phyloP scores from a whole-genome alignment of 2,888 invertebrate genomes.

The Piscicola geometra region DNA sequence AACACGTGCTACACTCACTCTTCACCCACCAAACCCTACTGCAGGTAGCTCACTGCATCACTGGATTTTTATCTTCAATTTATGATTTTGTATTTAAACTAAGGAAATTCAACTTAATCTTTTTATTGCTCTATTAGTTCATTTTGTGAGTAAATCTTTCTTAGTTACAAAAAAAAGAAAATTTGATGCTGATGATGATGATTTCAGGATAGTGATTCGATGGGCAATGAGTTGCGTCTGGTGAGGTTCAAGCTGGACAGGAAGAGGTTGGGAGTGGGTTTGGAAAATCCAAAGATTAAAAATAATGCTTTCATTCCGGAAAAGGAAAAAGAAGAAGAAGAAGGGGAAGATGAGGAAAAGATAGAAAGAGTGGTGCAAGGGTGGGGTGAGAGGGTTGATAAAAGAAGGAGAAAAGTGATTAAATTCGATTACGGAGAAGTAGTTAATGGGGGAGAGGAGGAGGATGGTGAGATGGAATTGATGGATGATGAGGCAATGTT shows the following conservation, averaged over 20 bases:
- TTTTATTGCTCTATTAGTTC: background rate
- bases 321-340: background rate
- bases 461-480: too few species aligned
- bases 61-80: too few species aligned
- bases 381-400: background rate
- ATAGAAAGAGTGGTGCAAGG: background rate
- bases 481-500: too few species aligned
- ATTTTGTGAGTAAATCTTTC: background rate
- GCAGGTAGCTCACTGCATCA: too few species aligned
- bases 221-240: conserved; percentile 1
- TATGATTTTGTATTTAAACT: too few species aligned
- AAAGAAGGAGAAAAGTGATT: background rate
- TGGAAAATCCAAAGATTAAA: background rate
- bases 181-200: too few species aligned
- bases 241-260: background rate
- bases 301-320: background rate
- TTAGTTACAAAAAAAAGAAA: too few species aligned
- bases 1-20: background rate
- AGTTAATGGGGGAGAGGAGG: too few species aligned
- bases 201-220: background rate
- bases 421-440: too few species aligned
- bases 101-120: too few species aligned
- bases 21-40: background rate
- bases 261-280: background rate
- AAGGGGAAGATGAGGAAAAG: background rate